Conservation (phyloP, 2,797 vertebrate genomes). For the Brachyalestes nurse region DNA sequence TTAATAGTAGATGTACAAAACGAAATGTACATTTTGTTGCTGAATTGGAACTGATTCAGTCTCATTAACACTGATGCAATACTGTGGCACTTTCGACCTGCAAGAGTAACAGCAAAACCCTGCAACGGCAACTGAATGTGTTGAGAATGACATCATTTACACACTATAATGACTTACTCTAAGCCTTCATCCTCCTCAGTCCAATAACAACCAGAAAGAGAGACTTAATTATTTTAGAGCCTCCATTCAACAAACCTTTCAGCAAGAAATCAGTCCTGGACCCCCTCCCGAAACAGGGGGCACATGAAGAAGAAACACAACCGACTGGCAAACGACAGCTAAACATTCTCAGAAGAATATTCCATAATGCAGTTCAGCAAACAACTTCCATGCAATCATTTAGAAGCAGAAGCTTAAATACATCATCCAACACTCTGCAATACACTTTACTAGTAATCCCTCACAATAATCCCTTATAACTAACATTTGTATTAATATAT, state of each 20-base stretch:
- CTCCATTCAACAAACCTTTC: background rate
- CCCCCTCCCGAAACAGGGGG: background rate
- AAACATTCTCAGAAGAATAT: constrained; percentile 12
- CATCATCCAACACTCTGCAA: background rate
- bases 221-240: background rate
- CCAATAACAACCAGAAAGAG: background rate
- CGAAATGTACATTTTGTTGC: background rate
- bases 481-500: no score
- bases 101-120: background rate
- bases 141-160: background rate
- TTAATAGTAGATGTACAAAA: background rate
- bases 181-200: background rate
- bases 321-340: background rate
- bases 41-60: background rate
- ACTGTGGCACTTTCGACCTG: constrained; percentile 2
- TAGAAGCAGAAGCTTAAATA: background rate
- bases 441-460: constrained; percentile 24
- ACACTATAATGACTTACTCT: background rate
- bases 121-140: background rate
- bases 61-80: background rate
- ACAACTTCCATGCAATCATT: constrained; percentile 14
- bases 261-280: background rate
- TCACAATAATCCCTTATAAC: no score
- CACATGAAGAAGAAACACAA: background rate
- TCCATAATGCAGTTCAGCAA: constrained; percentile 26